These are phyloP conservation scores for Ophiothrix spiculata DNA, from an alignment of 35 echinoderm and acorn worm species.

Conservation along the genomic window DNA sequence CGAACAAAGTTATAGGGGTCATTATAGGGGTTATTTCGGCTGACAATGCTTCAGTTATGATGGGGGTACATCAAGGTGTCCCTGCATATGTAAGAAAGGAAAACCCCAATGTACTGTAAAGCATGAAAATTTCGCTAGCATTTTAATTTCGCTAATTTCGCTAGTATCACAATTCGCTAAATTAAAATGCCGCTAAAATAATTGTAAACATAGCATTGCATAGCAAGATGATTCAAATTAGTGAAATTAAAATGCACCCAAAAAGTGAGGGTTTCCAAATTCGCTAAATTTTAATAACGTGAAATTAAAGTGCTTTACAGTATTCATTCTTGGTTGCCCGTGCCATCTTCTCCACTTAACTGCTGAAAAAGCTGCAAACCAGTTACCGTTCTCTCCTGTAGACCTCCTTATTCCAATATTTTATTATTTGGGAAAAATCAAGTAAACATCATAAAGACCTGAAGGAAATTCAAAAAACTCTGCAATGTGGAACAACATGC, in stretches of 20 bases:
- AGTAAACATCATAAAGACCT: constrained; percentile 34
- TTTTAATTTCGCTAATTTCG: too few relatives aligned
- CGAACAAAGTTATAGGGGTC: constrained; percentile 32
- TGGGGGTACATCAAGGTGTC: constrained; percentile 37
- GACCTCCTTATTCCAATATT: constrained; percentile 43
- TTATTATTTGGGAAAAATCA: constrained; percentile 51
- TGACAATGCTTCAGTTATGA: constrained; percentile 57
- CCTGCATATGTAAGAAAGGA: constrained; percentile 35
- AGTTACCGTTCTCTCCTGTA: constrained; percentile 27
- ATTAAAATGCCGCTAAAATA: too few relatives aligned
- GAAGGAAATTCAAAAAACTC: constrained; percentile 43
- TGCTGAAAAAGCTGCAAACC: constrained; percentile 39
- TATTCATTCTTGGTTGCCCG: constrained; percentile 30
- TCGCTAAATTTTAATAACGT: too few relatives aligned
- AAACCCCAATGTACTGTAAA: constrained; percentile 23
- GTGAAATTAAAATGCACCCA: too few relatives aligned
- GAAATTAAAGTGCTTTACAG: too few relatives aligned
- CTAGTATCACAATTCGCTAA: too few relatives aligned
- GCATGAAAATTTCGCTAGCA: too few relatives aligned
- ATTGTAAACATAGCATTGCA: too few relatives aligned
- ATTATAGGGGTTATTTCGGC: constrained; percentile 37
- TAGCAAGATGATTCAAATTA: too few relatives aligned
- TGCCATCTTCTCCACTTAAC: constrained; percentile 42
- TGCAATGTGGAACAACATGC: constrained; percentile 32
- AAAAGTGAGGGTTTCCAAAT: too few relatives aligned